Conservation (phyloP, 2,797 vertebrate genomes). For the Scolopax bukidnonensis region DNA sequence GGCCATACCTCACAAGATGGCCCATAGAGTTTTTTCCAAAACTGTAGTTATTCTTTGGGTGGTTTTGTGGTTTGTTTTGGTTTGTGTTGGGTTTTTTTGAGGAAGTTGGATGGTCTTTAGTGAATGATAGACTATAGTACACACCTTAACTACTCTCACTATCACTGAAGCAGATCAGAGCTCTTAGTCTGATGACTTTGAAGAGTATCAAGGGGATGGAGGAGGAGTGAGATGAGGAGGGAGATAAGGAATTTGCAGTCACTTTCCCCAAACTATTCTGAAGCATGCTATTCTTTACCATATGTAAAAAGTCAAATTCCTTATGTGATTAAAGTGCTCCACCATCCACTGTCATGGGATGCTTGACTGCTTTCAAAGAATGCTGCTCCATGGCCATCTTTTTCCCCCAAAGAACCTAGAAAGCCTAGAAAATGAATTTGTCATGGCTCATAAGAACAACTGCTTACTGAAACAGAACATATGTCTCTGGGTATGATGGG, state of each 20-base stretch:
- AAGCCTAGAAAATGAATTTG: not conserved
- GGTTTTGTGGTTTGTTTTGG: not conserved
- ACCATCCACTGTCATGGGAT: not conserved
- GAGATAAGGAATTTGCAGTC: not conserved
- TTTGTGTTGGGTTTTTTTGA: not conserved
- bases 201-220: not conserved
- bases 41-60: accelerated
- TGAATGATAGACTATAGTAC: not conserved
- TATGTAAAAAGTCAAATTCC: not conserved
- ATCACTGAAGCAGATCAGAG: not conserved
- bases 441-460: not conserved
- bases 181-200: not conserved
- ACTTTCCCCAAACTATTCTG: not conserved
- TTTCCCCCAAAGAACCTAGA: not conserved
- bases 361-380: not conserved
- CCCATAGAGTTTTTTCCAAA: not conserved
- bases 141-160: not conserved
- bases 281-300: not conserved
- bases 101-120: not conserved
- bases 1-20: accelerated
- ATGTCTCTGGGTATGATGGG: not conserved
- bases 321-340: not conserved
- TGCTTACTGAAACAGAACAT: not conserved
- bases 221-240: not conserved
- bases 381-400: not conserved